Evolutionary conservation across 2,113 vertebrate genomes (phyloP).

Genomic region (Cebidichthys violaceus): DNA sequence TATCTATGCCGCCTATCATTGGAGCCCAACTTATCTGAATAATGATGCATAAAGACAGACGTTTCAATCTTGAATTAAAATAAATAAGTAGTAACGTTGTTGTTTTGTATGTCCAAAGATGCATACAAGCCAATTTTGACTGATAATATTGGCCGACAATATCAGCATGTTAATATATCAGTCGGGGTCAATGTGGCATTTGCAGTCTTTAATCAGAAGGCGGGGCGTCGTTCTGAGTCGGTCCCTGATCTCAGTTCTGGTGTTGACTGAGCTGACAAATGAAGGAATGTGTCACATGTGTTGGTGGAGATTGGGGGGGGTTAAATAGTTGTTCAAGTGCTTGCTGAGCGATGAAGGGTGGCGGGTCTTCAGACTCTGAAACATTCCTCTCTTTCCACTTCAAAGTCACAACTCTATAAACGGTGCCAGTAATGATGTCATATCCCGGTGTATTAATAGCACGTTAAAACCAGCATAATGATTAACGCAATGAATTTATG

Average conservation of each 20-base stretch:
- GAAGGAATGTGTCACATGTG: constrained; percentile 43
- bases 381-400: constrained; percentile 63
- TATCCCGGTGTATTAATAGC: constrained; percentile 13
- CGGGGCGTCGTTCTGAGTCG: constrained; percentile 1
- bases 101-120: background rate
- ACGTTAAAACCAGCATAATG: constrained; percentile 37
- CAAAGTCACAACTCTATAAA: constrained; percentile 15
- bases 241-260: constrained; percentile 8
- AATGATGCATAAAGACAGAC: background rate
- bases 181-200: constrained; percentile 18
- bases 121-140: background rate
- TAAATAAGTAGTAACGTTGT: background rate
- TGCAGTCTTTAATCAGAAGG: constrained; percentile 18
- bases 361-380: constrained; percentile 21
- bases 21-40: constrained; percentile 21
- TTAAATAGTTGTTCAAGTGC: constrained; percentile 1
- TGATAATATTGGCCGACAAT: background rate
- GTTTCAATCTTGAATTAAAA: background rate
- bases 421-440: constrained; percentile 31
- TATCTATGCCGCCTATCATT: constrained; percentile 16
- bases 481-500: background rate
- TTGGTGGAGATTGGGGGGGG: background rate
- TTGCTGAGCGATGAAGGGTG: constrained; percentile 26
- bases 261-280: constrained; percentile 28
- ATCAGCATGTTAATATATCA: background rate